These are phyloP conservation scores for Pimephales promelas DNA, from an alignment of 2,113 vertebrate genomes.

Conservation along the genomic window DNA sequence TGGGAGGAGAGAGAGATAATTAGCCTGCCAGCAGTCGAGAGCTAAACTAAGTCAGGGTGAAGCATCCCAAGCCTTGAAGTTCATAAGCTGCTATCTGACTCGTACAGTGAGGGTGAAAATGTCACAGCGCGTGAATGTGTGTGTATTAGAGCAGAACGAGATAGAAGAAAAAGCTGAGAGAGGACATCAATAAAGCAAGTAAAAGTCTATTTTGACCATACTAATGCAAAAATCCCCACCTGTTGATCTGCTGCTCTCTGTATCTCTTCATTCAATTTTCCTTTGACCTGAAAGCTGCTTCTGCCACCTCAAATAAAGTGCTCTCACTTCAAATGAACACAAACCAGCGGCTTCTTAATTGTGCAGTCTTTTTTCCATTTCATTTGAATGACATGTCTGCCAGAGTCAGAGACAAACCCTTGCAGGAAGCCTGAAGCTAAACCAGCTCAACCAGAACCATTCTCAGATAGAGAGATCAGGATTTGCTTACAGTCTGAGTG, in stretches of 20 bases:
- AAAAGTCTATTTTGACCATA: not conserved
- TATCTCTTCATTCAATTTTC: not conserved
- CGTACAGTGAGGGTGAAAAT: slow-evolving; percentile 21
- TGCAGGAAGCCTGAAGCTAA: slow-evolving; percentile 9
- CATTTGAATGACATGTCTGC: not conserved
- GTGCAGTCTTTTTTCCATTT: not conserved
- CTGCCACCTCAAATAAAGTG: not conserved
- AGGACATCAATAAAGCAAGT: slow-evolving; percentile 13
- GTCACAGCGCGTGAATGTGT: not conserved
- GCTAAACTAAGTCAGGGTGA: not conserved
- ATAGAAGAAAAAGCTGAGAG: not conserved
- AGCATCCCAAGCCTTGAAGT: slow-evolving; percentile 21
- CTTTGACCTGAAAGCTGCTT: slow-evolving; percentile 4
- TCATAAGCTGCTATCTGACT: not conserved
- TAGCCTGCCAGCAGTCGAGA: not conserved
- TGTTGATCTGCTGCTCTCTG: not conserved
- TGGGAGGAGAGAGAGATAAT: slow-evolving; percentile 15
- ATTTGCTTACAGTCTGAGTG: slow-evolving; percentile 5
- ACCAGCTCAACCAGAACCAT: not conserved
- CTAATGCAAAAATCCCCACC: not conserved
- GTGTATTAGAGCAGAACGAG: slow-evolving; percentile 18
- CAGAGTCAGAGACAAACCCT: not conserved
- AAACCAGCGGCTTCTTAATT: slow-evolving; percentile 6
- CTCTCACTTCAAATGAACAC: not conserved
- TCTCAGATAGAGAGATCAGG: not conserved